Evolutionary conservation across 2,113 vertebrate genomes (phyloP).

Genomic region (Tringa solitaria): DNA sequence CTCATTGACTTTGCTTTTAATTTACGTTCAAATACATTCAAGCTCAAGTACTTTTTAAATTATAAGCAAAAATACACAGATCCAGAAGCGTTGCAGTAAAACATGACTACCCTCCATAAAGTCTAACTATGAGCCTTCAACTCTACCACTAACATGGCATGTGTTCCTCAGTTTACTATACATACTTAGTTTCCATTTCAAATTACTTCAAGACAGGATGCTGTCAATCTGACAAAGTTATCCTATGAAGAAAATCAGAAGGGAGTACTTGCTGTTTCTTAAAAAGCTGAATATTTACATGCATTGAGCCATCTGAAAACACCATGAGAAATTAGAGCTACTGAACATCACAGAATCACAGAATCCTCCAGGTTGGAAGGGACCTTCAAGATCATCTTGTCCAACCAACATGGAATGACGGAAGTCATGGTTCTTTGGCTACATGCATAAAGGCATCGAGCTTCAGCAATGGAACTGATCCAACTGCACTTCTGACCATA

Average conservation of each 20-base stretch:
- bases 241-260: not conserved
- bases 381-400: too few species aligned
- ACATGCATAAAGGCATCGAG: rapidly evolving
- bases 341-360: too few species aligned
- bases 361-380: too few species aligned
- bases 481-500: not conserved
- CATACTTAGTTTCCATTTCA: not conserved
- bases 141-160: not conserved
- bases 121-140: not conserved
- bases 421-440: not conserved
- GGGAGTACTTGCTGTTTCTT: not conserved
- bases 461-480: not conserved
- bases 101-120: not conserved
- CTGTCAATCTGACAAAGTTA: not conserved
- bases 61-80: not conserved
- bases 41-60: not conserved
- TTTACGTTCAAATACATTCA: not conserved
- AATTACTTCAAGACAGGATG: not conserved
- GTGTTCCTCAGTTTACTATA: not conserved
- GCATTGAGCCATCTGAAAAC: not conserved
- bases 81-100: not conserved
- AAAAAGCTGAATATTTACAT: not conserved
- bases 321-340: not conserved
- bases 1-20: not conserved
- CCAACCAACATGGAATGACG: not conserved